A percentile compares a stretch with the other conserved stretches of the same genome.
Conservation (phyloP, 2,888 invertebrate species). For the Papilio demoleus region DNA sequence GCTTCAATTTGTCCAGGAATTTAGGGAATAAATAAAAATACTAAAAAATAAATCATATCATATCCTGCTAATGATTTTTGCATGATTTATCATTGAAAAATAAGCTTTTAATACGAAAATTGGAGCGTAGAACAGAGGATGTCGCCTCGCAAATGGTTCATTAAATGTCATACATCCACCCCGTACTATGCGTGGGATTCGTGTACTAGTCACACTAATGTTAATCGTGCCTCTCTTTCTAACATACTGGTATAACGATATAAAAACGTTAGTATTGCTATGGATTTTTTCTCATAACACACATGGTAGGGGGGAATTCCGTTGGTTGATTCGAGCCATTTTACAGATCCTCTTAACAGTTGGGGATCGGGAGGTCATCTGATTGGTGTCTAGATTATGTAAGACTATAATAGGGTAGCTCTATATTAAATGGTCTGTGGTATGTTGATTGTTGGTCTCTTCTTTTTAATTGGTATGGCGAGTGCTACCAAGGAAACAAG, state of each 20-base stretch:
- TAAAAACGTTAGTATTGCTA: constrained; percentile 16
- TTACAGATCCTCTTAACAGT: constrained; percentile 31
- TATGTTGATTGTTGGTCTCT: neutral
- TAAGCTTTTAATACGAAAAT: constrained; percentile 39
- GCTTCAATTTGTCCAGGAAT: neutral
- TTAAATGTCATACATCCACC: constrained; percentile 44
- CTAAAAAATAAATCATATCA: neutral
- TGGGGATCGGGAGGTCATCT: constrained; percentile 37
- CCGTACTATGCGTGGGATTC: constrained; percentile 40
- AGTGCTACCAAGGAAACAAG: neutral
- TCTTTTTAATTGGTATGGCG: neutral
- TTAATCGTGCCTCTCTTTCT: constrained; percentile 9
- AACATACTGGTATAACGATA: constrained; percentile 7
- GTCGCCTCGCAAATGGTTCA: constrained; percentile 38
- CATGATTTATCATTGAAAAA: constrained; percentile 33
- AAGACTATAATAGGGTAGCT: constrained; percentile 5
- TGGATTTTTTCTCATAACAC: neutral
- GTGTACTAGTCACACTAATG: neutral
- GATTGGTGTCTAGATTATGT: constrained; percentile 32
- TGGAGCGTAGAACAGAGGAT: constrained; percentile 34
- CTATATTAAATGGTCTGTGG: neutral
- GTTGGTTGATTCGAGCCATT: constrained; percentile 20
- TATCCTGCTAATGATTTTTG: neutral
- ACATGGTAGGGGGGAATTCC: constrained; percentile 30
- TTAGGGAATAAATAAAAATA: no score